Evolutionary conservation across 1,140 invertebrate species (phyloP).

Genomic region (Tribolium castaneum): DNA sequence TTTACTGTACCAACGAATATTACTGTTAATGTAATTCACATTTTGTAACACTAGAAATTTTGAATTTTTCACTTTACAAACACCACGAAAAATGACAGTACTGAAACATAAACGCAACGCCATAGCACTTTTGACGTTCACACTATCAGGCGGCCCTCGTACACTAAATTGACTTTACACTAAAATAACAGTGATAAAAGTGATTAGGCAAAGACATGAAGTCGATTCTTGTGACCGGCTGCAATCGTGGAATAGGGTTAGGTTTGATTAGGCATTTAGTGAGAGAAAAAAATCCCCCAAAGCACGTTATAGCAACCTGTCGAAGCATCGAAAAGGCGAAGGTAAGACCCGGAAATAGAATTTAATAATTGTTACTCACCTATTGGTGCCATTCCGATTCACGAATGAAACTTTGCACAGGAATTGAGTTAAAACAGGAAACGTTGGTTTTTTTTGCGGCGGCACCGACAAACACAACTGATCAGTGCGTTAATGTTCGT

Average conservation of each 20-base stretch:
- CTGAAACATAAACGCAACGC: slow-evolving; percentile 58
- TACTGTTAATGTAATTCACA: slow-evolving; percentile 7
- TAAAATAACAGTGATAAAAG: not conserved
- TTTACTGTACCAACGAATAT: slow-evolving; percentile 27
- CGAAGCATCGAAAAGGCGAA: slow-evolving; percentile 73
- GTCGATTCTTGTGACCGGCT: slow-evolving; percentile 87
- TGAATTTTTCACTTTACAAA: slow-evolving; percentile 47
- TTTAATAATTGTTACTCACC: slow-evolving; percentile 61
- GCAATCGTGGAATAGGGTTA: slow-evolving; percentile 87
- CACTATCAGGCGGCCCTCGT: not conserved
- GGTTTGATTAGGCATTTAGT: slow-evolving; percentile 81
- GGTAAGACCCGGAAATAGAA: slow-evolving; percentile 65
- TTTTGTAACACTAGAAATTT: slow-evolving; percentile 47
- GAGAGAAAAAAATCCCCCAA: slow-evolving; percentile 66
- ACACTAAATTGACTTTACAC: not conserved
- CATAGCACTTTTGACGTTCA: slow-evolving; percentile 45
- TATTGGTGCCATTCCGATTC: slow-evolving; percentile 66
- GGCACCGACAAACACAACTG: not conserved
- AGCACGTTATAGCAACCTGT: slow-evolving; percentile 80
- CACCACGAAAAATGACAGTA: slow-evolving; percentile 53
- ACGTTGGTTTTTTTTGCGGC: not conserved
- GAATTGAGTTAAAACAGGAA: not conserved
- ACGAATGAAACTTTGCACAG: not conserved
- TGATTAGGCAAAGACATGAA: slow-evolving; percentile 68
- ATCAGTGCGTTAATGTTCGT: not conserved